A percentile compares a stretch with the other conserved stretches of the same genome.
phyloP scores from a whole-genome alignment of 2,888 invertebrate species.

The Ophonus ardosiacus region DNA sequence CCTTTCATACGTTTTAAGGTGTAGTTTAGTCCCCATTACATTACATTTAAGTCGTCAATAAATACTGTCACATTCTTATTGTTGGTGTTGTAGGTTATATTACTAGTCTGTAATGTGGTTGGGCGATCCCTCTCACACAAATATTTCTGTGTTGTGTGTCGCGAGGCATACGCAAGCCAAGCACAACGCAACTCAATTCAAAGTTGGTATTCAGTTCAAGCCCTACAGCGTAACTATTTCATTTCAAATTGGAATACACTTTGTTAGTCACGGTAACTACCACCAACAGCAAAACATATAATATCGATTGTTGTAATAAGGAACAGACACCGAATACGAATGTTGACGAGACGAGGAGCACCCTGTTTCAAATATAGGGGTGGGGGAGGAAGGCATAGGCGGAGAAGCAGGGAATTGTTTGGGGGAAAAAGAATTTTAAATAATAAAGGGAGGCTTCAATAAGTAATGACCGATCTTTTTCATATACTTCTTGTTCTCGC shows the following conservation, averaged over 20 bases:
- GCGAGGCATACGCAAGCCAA: slow-evolving; percentile 32
- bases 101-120: not conserved
- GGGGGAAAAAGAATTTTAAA: no score
- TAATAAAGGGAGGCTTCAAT: no score
- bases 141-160: slow-evolving; percentile 14
- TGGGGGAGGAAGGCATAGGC: not conserved
- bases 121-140: not conserved
- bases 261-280: slow-evolving; percentile 53
- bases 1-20: no score
- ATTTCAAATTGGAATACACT: slow-evolving; percentile 59
- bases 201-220: slow-evolving; percentile 64
- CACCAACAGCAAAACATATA: slow-evolving; percentile 52
- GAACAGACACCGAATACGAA: slow-evolving; percentile 48
- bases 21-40: no score
- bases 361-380: not conserved
- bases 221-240: slow-evolving; percentile 63
- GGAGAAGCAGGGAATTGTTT: no score
- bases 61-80: no score
- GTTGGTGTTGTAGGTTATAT: not conserved
- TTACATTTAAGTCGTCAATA: no score
- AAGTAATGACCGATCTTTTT: no score
- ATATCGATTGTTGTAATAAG: slow-evolving; percentile 61
- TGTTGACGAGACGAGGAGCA: slow-evolving; percentile 19
- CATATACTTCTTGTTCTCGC: no score
- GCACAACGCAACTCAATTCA: slow-evolving; percentile 62